Evolutionary conservation across 2,113 vertebrate species (phyloP), one percentile per base, ranked within the genome.

Genomic region (Indicator maculatus): DNA sequence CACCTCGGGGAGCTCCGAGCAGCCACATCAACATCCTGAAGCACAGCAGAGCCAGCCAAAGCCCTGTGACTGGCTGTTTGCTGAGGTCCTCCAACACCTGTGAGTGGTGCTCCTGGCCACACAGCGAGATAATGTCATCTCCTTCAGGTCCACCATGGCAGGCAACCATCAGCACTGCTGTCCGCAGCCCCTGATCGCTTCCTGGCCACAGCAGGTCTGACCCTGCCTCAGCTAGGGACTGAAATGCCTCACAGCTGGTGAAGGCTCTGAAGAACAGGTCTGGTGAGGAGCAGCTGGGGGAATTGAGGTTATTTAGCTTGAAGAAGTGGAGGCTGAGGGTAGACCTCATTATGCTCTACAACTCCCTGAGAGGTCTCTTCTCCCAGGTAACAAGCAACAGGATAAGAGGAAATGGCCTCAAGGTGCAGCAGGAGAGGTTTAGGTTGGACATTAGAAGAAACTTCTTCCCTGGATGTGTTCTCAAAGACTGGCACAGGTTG

Each of bases 101-200:
- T 36, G 4, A 33, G 10, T 0, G 0, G 6, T 30, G 58, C 47
- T 67, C 27, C 36, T 31, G 70, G n/a, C 23, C 4, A 0, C 4
- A 1, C 4, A 1, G 14, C 3, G 2, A 24, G 66, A 52, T 18
- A 33, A 12, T 1, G 0, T 23, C 82, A 24, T 16, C 63, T 89
- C 36, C 63, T 66, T 12, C 59, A 24, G 33, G 52, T 59, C 60
- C 55, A 27, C 38, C 0, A 0, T 0, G 0, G 38, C 36, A 31
- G 31, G 6, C 44, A 55, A 74, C 47, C 74, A 30, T 24, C 71
- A 39, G 56, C 0, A 0, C 41, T 30, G 52, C 41, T 30, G 8
- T 59, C 31, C 4, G 1, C 52, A 14, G 36, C 45, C 67, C 52
- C 65, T 88, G 86, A 95, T 83, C 79, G 44, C 76, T 93, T 95